phyloP scores from a whole-genome alignment of 2,888 invertebrate species.

The Eupithecia vulgata region DNA sequence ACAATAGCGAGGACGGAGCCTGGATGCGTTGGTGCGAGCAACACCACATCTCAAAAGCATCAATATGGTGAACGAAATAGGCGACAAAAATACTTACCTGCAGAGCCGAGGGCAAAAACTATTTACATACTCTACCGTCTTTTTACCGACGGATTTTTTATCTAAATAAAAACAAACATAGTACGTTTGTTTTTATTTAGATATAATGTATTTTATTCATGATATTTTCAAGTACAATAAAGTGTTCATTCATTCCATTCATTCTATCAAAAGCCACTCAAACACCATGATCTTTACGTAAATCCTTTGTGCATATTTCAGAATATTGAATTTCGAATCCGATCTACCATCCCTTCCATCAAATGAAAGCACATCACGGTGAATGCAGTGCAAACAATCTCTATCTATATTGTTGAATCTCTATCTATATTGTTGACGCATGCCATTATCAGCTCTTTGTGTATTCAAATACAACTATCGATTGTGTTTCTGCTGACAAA shows the following conservation, averaged over 20 bases:
- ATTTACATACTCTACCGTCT: too few relatives aligned
- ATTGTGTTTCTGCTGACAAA: constrained; percentile 9
- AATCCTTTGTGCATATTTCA: neutral
- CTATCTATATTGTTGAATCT: constrained; percentile 44
- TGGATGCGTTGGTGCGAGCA: neutral
- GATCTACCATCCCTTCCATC: constrained; percentile 30
- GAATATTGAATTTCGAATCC: neutral
- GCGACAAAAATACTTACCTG: too few relatives aligned
- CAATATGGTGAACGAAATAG: too few relatives aligned
- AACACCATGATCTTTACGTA: neutral
- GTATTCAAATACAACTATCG: constrained; percentile 40
- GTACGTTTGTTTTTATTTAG: too few relatives aligned
- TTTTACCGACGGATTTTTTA: too few relatives aligned
- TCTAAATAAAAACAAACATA: too few relatives aligned
- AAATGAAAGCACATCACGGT: constrained; percentile 42
- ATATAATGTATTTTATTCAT: too few relatives aligned
- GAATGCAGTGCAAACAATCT: constrained; percentile 43
- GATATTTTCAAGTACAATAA: too few relatives aligned
- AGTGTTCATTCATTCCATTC: too few relatives aligned
- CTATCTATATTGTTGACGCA: constrained; percentile 46
- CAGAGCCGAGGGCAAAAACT: too few relatives aligned
- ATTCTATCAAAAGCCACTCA: neutral
- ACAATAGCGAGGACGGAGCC: neutral
- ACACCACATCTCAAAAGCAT: too few relatives aligned
- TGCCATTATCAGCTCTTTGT: constrained; percentile 52